These are phyloP conservation scores for Rafetus swinhoei DNA, from an alignment of 2,113 vertebrate species.

Conservation along the genomic window DNA sequence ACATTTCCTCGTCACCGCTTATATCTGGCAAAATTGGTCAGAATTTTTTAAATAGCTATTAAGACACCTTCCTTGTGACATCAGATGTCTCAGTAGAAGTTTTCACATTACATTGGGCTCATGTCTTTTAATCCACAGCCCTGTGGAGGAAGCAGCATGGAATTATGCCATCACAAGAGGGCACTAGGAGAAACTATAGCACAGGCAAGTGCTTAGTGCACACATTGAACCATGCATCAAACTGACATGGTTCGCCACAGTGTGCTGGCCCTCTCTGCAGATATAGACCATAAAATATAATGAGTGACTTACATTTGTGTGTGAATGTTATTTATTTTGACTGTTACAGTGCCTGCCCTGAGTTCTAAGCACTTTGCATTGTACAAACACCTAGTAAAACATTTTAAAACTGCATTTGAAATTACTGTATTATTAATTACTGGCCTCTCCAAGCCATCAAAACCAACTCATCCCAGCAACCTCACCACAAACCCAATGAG, in stretches of 20 bases:
- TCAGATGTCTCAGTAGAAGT: fast-evolving
- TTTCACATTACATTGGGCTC: neutral
- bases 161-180: neutral
- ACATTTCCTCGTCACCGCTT: neutral
- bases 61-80: neutral
- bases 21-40: fast-evolving
- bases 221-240: neutral
- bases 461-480: fast-evolving
- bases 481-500: neutral
- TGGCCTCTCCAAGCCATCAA: fast-evolving
- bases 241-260: neutral
- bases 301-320: neutral
- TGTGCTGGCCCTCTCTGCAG: neutral
- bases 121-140: neutral
- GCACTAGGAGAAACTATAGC: fast-evolving
- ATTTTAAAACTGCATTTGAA: neutral
- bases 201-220: neutral
- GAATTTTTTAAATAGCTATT: neutral
- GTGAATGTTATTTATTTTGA: neutral
- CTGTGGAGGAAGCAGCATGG: neutral
- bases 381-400: neutral
- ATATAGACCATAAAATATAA: neutral
- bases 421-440: neutral
- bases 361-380: neutral
- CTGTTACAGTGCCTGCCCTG: neutral